These are phyloP conservation scores for Hyperopisus bebe DNA, from an alignment of 2,113 vertebrate genomes.

Conservation along the genomic window DNA sequence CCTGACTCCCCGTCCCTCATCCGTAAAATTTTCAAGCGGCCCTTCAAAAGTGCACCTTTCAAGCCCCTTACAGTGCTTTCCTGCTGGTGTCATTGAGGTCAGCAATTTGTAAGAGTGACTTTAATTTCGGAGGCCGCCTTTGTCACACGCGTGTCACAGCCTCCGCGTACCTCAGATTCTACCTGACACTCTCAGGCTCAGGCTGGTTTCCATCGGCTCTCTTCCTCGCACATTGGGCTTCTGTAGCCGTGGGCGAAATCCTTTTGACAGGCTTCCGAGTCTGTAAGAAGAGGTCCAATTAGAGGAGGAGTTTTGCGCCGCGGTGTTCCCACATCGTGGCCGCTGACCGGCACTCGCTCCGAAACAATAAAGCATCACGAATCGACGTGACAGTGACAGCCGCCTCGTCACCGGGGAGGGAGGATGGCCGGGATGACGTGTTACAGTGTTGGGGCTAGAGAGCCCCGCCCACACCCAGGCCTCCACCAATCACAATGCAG, in stretches of 20 bases:
- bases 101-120: not conserved
- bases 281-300: not conserved
- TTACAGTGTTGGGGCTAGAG: not conserved
- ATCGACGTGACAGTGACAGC: not conserved
- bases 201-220: not conserved
- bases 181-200: not conserved
- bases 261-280: not conserved
- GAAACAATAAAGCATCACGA: not conserved
- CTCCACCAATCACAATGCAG: slow-evolving; percentile 9
- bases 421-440: not conserved
- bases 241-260: not conserved
- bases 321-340: not conserved
- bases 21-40: not conserved
- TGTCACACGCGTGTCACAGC: not conserved
- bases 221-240: not conserved
- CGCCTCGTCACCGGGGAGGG: not conserved
- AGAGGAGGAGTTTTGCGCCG: not conserved
- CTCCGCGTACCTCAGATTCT: not conserved
- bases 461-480: not conserved
- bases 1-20: not conserved
- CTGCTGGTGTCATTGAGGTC: not conserved
- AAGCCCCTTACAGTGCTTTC: not conserved
- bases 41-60: not conserved
- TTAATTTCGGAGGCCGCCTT: not conserved
- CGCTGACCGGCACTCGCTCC: not conserved